These are phyloP conservation scores for Nymphicus hollandicus DNA, from an alignment of 2,113 vertebrate species.

Conservation along the genomic window DNA sequence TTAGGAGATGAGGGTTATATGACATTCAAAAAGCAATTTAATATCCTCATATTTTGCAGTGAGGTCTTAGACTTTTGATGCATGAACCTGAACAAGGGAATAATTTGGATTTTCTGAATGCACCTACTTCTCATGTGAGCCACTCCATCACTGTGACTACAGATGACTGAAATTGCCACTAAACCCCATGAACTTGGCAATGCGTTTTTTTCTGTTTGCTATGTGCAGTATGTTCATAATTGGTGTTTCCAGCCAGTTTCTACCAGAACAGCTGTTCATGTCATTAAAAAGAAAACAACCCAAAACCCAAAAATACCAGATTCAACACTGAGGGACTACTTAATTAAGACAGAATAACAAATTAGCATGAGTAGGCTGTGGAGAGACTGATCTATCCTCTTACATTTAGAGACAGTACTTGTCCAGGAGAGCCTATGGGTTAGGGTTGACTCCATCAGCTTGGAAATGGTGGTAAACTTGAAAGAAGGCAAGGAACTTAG, in stretches of 20 bases:
- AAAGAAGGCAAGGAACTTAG: not conserved
- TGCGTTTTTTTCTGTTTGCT: constrained; percentile 4
- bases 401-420: not conserved
- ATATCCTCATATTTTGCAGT: not conserved
- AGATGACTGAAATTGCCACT: constrained; percentile 21
- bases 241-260: constrained; percentile 16
- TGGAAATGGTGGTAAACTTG: not conserved
- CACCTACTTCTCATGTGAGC: not conserved
- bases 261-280: constrained; percentile 3
- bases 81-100: not conserved
- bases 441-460: not conserved
- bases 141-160: constrained; percentile 11
- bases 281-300: not conserved
- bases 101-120: constrained; percentile 10
- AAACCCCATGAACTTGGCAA: constrained; percentile 1
- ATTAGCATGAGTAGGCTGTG: not conserved
- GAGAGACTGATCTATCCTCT: not conserved
- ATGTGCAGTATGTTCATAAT: constrained; percentile 10
- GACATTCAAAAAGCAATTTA: not conserved
- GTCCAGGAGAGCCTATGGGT: not conserved
- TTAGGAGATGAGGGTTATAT: not conserved
- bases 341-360: constrained; percentile 2
- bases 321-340: not conserved
- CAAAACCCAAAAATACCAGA: not conserved
- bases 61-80: not conserved